phyloP scores from a whole-genome alignment of 2,797 vertebrate species.

The Scolopax rusticola region DNA sequence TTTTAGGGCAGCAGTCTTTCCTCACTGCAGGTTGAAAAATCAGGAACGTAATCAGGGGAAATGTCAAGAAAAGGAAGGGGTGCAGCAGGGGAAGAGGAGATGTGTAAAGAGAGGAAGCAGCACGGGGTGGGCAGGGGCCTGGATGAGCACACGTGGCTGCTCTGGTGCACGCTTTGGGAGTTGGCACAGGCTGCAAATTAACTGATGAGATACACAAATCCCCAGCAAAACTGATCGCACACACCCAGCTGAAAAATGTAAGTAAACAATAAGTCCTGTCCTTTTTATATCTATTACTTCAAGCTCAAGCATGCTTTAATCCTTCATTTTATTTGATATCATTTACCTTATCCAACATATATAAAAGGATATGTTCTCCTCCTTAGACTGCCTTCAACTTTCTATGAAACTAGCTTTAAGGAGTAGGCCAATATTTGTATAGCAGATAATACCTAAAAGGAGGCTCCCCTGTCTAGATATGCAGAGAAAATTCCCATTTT shows the following conservation, averaged over 20 bases:
- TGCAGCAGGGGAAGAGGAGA: neutral
- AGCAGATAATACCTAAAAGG: slow-evolving; percentile 49
- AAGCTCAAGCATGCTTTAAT: slow-evolving; percentile 76
- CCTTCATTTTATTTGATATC: slow-evolving; percentile 67
- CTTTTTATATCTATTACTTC: slow-evolving; percentile 66
- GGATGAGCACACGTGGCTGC: neutral
- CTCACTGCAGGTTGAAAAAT: neutral
- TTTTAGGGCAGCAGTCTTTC: neutral
- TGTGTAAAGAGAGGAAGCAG: neutral
- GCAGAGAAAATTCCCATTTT: neutral
- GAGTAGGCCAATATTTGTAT: slow-evolving; percentile 39
- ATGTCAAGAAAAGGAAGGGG: neutral
- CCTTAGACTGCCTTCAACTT: slow-evolving; percentile 51
- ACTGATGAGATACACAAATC: slow-evolving; percentile 69
- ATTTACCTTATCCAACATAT: slow-evolving; percentile 51
- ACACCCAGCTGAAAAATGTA: slow-evolving; percentile 81
- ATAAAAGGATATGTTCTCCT: slow-evolving; percentile 37
- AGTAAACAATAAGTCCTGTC: slow-evolving; percentile 77
- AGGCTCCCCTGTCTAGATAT: slow-evolving; percentile 2
- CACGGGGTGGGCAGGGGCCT: neutral
- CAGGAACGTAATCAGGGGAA: neutral
- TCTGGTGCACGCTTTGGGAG: slow-evolving; percentile 1
- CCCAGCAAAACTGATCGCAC: slow-evolving; percentile 70
- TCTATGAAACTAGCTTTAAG: slow-evolving; percentile 41
- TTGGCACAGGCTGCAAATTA: slow-evolving; percentile 60